phyloP scores from a whole-genome alignment of 2,113 vertebrate species.

The Platichthys flesus region DNA sequence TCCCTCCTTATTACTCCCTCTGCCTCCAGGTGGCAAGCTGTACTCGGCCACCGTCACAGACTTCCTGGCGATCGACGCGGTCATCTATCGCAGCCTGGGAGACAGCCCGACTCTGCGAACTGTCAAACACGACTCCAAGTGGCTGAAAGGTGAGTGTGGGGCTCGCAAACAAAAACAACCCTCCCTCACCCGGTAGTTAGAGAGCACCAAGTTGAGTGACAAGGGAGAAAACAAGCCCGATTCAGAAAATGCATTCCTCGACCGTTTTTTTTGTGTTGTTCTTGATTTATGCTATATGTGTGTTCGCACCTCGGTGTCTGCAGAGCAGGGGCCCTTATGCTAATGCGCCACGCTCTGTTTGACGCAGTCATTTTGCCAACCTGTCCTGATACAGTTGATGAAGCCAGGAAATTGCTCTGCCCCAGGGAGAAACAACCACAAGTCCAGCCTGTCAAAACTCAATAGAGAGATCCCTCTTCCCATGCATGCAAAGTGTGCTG shows the following conservation, averaged over 20 bases:
- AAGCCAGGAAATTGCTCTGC: slow-evolving; percentile 66
- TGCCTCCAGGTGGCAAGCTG: slow-evolving; percentile 91
- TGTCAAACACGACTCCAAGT: slow-evolving; percentile 99
- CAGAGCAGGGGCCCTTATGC: slow-evolving; percentile 51
- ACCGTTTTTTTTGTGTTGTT: slow-evolving; percentile 24
- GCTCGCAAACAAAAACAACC: slow-evolving; percentile 25
- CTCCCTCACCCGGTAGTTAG: background rate
- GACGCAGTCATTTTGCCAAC: slow-evolving; percentile 55
- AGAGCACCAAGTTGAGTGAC: slow-evolving; percentile 35
- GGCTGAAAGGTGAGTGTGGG: slow-evolving; percentile 93
- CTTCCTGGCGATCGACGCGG: slow-evolving; percentile 97
- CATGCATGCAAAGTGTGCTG: slow-evolving; percentile 64
- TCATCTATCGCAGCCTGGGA: slow-evolving; percentile 98
- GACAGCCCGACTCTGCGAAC: slow-evolving; percentile 97
- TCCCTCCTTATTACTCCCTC: slow-evolving; percentile 41
- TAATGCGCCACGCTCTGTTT: slow-evolving; percentile 57
- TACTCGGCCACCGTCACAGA: slow-evolving; percentile 99
- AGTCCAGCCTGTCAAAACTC: slow-evolving; percentile 68
- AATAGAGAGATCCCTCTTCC: slow-evolving; percentile 55
- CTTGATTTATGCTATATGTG: slow-evolving; percentile 41
- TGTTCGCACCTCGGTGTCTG: slow-evolving; percentile 22
- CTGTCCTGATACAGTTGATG: slow-evolving; percentile 41
- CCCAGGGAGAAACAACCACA: slow-evolving; percentile 56
- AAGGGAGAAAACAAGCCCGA: slow-evolving; percentile 7
- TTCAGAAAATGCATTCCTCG: slow-evolving; percentile 18